phyloP scores from a whole-genome alignment of 2,888 invertebrate species.

The Nomada hirtipes region DNA sequence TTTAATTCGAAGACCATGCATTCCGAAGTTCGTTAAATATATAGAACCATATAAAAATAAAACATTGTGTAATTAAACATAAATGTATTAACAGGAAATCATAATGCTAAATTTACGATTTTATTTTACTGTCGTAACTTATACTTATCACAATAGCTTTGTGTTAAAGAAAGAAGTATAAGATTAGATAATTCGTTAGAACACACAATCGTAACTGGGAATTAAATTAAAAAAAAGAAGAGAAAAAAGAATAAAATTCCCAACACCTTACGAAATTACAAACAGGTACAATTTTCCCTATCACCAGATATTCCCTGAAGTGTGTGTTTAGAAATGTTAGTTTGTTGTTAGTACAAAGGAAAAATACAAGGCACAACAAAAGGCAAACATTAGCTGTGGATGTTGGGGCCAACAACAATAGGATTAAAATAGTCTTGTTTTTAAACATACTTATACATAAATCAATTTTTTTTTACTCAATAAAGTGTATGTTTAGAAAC shows the following conservation, averaged over 20 bases:
- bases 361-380: constrained; percentile 56
- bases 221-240: constrained; percentile 23
- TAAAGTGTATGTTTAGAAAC: constrained; percentile 56
- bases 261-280: constrained; percentile 46
- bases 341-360: constrained; percentile 55
- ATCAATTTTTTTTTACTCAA: constrained; percentile 3
- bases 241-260: constrained; percentile 43
- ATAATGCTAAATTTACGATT: constrained; percentile 20
- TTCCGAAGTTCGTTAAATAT: constrained; percentile 14
- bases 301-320: constrained; percentile 82
- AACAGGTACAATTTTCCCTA: constrained; percentile 64
- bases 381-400: constrained; percentile 65
- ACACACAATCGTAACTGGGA: constrained; percentile 19
- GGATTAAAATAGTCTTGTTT: constrained; percentile 39
- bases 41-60: constrained; percentile 21
- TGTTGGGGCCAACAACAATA: constrained; percentile 40
- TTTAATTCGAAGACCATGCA: constrained; percentile 43
- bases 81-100: constrained; percentile 20
- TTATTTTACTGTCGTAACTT: constrained; percentile 24
- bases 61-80: constrained; percentile 15
- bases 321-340: constrained; percentile 73
- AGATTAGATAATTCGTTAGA: constrained; percentile 18
- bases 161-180: constrained; percentile 13
- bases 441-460: constrained; percentile 42
- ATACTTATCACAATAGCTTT: constrained; percentile 14